Percentiles rank a stretch among this genome's conserved stretches.
Conservation (phyloP, 2,888 invertebrate genomes). For the Hypercompe scribonia region DNA sequence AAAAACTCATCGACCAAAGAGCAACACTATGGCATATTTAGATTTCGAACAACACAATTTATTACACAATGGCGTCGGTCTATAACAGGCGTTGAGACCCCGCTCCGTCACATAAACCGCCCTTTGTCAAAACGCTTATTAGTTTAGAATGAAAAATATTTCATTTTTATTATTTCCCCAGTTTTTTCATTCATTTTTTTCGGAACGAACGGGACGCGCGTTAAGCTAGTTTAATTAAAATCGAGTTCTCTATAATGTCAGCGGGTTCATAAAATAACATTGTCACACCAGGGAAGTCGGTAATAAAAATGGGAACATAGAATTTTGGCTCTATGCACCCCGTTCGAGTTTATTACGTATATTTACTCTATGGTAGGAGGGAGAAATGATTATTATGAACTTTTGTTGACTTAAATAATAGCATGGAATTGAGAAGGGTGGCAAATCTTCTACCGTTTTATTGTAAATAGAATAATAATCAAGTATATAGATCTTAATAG, state of each 20-base stretch:
- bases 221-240: conserved; percentile 83
- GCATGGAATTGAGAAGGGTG: conserved; percentile 65
- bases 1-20: conserved; percentile 50
- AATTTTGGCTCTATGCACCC: conserved; percentile 30
- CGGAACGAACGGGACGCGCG: conserved; percentile 55
- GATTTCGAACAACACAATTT: conserved; percentile 68
- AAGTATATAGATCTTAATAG: conserved; percentile 20
- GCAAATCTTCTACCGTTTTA: conserved; percentile 28
- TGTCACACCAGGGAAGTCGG: conserved; percentile 49
- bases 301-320: conserved; percentile 50
- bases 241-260: conserved; percentile 63
- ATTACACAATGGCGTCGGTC: conserved; percentile 73
- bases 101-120: conserved; percentile 70
- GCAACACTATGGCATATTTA: conserved; percentile 76
- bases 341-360: conserved; percentile 57
- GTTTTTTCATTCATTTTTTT: conserved; percentile 50
- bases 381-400: conserved; percentile 64
- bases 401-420: conserved; percentile 80
- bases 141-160: conserved; percentile 58
- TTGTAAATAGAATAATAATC: conserved; percentile 30
- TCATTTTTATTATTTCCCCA: conserved; percentile 54
- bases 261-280: conserved; percentile 83
- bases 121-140: conserved; percentile 75
- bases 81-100: conserved; percentile 75
- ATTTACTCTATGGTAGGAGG: conserved; percentile 69